Evolutionary conservation across 1,140 invertebrate genomes (phyloP), one percentile per base, ranked within the genome.

Genomic region (Maniola jurtina): DNA sequence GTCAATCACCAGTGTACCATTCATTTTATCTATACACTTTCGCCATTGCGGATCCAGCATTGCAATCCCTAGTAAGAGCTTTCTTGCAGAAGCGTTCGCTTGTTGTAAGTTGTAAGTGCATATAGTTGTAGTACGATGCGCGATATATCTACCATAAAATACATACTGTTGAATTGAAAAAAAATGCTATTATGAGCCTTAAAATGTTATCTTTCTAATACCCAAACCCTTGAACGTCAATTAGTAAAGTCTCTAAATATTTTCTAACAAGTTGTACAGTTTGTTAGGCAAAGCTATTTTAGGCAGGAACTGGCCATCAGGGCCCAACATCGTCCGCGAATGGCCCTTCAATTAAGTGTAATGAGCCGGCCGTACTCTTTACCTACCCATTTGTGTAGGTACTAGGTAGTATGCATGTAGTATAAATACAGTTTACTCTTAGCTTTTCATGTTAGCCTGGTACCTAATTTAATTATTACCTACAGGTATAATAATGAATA

Each of bases 301-400:
- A 73, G 74, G 68, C 76, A 70, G 72, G 76, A 81, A 84, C 67
- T 75, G 77, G 67, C 75, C 81, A 84, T 82, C 76, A 79, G 73
- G 75, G 70, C 70, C 76, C 75, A 77, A 79, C 71, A 78, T 68
- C 76, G 79, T 82, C 80, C 81, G 79, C 84, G 81, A 87, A 86
- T 81, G 82, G 70, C 77, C 78, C 80, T 82, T 79, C 82, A 85
- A 87, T 89, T 87, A 87, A 87, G 83, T 83, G 80, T 89, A 89
- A 89, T 87, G 83, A 83, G 77, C 65, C 83, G 74, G 71, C 73
- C 78, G 66, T 67, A 70, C 71, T 74, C 50, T 78, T n/a, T 82
- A 80, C 72, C 70, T 77, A 82, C 60, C 62, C 60, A 68, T 72
- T 68, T 65, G 64, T 66, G 58, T 59, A 36, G 10, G 9, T 9